Percentiles rank a stretch among this genome's conserved stretches.
Evolutionary conservation across 2,888 invertebrate genomes (phyloP).

Genomic region (Calameuta filiformis): DNA sequence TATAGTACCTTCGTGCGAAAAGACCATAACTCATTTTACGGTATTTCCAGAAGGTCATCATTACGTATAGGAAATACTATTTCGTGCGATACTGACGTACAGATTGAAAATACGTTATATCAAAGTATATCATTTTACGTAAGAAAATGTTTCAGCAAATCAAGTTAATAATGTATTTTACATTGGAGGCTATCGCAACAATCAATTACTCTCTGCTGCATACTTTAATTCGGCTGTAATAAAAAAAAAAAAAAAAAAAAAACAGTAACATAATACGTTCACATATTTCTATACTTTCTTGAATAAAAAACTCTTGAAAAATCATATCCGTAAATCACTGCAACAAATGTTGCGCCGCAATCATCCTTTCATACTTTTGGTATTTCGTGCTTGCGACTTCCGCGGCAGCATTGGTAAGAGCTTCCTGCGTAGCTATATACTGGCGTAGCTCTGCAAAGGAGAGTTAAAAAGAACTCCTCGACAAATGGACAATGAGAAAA

Average conservation of each 20-base stretch:
- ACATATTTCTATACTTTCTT: background rate
- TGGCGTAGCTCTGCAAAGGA: background rate
- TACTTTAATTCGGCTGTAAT: background rate
- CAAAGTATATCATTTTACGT: background rate
- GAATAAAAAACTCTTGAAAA: background rate
- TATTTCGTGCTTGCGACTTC: background rate
- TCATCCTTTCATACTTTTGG: background rate
- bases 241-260: background rate
- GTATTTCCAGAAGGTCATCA: background rate
- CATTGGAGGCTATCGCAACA: background rate
- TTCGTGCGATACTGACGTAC: background rate
- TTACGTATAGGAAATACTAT: background rate
- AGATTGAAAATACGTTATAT: background rate
- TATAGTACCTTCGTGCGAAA: background rate
- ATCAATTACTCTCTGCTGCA: background rate
- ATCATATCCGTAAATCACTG: background rate
- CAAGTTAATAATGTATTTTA: background rate
- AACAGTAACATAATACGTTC: background rate
- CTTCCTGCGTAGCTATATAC: background rate
- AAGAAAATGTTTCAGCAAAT: too few species aligned
- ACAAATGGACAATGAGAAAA: conserved; percentile 9
- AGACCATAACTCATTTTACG: background rate
- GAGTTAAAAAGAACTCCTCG: background rate
- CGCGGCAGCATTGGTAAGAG: background rate
- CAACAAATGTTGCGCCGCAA: background rate